Conservation (phyloP, 35 echinoderm and acorn worm genomes). For the Ophioderma brevispina region DNA sequence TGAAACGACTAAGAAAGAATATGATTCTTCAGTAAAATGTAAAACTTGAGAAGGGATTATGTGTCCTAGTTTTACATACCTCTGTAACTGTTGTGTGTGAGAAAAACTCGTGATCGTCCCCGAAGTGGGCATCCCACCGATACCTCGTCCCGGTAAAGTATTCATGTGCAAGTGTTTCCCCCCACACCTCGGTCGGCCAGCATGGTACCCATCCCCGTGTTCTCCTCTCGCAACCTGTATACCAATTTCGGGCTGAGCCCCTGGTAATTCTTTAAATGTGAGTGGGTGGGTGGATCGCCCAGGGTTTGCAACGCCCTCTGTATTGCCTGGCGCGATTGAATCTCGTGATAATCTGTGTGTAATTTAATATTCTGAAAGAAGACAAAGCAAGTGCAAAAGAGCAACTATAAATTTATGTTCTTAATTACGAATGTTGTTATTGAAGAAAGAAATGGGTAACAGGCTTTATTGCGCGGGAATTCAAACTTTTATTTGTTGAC, state of each 20-base stretch:
- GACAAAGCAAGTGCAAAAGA: no score
- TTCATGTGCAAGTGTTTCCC: slow-evolving; percentile 90
- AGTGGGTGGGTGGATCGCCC: slow-evolving; percentile 89
- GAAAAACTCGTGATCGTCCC: slow-evolving; percentile 52
- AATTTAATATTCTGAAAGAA: slow-evolving; percentile 60
- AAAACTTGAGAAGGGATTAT: no score
- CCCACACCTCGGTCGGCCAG: slow-evolving; percentile 77
- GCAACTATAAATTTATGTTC: no score
- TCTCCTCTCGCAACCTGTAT: slow-evolving; percentile 63
- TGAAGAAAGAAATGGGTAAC: no score
- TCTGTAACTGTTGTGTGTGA: no score
- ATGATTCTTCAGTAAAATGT: no score
- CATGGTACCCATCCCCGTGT: slow-evolving; percentile 79
- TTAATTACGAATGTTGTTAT: no score
- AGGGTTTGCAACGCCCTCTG: slow-evolving; percentile 50
- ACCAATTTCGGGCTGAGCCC: slow-evolving; percentile 64
- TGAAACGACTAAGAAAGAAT: no score
- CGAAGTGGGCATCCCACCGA: slow-evolving; percentile 90
- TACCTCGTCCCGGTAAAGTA: slow-evolving; percentile 84
- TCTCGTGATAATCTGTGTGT: slow-evolving; percentile 52
- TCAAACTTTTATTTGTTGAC: no score
- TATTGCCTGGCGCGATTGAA: slow-evolving; percentile 33
- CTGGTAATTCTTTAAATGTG: slow-evolving; percentile 26
- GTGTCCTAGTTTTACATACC: no score
- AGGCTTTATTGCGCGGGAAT: no score